Evolutionary conservation across 2,113 vertebrate species (phyloP).

Genomic region (Bettongia penicillata): DNA sequence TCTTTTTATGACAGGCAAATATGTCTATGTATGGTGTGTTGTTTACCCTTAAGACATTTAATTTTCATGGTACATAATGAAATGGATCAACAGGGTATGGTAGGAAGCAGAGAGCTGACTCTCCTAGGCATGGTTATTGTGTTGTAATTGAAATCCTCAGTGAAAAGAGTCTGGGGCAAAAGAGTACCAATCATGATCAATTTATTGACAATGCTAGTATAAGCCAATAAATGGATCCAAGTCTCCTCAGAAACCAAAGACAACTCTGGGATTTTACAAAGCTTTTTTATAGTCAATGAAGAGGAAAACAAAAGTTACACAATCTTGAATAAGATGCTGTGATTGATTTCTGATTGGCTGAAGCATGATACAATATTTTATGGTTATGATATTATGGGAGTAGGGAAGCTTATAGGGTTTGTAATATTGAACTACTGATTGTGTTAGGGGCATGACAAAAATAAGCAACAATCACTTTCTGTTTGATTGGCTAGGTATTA

Average conservation of each 20-base stretch:
- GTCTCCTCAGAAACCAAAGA: background rate
- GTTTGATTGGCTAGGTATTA: background rate
- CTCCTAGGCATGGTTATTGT: background rate
- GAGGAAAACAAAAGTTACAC: background rate
- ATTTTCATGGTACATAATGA: background rate
- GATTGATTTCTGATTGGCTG: background rate
- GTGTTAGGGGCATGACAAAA: background rate
- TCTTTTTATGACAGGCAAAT: conserved; percentile 4
- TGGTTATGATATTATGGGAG: background rate
- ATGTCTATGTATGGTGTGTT: background rate
- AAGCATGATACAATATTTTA: background rate
- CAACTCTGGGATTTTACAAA: background rate
- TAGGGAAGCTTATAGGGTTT: background rate
- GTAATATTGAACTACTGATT: background rate
- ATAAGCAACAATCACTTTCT: background rate
- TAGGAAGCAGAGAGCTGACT: background rate
- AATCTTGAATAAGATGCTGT: background rate
- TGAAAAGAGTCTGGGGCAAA: background rate
- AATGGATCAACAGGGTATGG: background rate
- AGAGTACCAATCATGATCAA: background rate
- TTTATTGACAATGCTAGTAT: background rate
- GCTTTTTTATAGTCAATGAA: background rate
- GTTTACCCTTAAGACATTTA: background rate
- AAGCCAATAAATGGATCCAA: background rate
- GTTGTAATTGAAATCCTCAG: background rate